Conservation (phyloP, 2,113 vertebrate species). For the Eupsittula cactorum region DNA sequence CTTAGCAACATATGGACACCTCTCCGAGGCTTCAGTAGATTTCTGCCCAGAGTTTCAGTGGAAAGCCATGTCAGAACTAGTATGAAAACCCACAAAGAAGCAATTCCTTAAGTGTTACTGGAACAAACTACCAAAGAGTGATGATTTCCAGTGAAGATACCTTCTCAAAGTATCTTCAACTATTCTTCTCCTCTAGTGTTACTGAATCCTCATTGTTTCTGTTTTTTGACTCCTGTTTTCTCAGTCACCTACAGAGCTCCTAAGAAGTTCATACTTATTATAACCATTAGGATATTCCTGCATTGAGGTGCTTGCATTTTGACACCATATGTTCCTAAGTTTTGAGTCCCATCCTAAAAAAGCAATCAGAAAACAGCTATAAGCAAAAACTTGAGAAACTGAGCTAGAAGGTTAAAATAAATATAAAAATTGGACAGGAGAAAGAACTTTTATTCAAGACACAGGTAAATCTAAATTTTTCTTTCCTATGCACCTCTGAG, state of each 20-base stretch:
- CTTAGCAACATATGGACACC: background rate
- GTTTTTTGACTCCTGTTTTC: background rate
- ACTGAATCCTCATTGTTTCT: background rate
- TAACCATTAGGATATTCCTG: background rate
- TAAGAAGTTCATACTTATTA: background rate
- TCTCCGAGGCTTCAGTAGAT: background rate
- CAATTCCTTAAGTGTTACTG: background rate
- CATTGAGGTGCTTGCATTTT: background rate
- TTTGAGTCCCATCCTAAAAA: background rate
- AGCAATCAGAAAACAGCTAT: background rate
- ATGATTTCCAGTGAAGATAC: background rate
- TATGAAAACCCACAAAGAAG: background rate
- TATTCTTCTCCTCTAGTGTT: background rate
- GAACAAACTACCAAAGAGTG: background rate
- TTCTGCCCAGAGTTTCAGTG: background rate
- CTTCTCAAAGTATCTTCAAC: background rate
- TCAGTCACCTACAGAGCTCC: background rate
- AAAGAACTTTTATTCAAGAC: background rate
- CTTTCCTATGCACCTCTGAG: background rate
- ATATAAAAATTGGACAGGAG: background rate
- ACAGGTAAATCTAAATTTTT: background rate
- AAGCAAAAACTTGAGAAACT: background rate
- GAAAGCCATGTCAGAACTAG: background rate
- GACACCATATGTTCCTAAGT: background rate
- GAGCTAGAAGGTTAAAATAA: background rate